Evolutionary conservation across 2,888 invertebrate species (phyloP).

Genomic region (Teleiodes luculella): DNA sequence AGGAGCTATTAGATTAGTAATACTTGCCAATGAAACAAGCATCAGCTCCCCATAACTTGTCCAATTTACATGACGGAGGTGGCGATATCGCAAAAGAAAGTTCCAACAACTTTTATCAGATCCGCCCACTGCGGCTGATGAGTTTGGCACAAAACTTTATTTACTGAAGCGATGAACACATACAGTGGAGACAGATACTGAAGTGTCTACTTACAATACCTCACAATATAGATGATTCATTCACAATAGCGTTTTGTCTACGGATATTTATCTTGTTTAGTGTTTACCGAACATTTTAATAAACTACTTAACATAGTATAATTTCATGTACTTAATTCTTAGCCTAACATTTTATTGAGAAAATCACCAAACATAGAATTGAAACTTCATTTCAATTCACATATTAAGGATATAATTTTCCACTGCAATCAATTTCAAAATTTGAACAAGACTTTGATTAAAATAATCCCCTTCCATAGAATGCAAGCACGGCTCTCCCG

Average conservation of each 20-base stretch:
- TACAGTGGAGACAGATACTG: conserved; percentile 48
- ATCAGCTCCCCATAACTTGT: conserved; percentile 66
- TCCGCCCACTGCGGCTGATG: conserved; percentile 70
- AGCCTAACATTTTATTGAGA: no score
- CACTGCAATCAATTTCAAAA: not conserved
- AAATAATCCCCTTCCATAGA: conserved; percentile 45
- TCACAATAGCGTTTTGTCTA: no score
- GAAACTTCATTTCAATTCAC: no score
- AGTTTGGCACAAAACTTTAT: conserved; percentile 72
- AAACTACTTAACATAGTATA: not conserved
- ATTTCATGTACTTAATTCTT: no score
- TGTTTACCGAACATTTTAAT: no score
- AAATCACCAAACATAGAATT: not conserved
- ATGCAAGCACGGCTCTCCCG: conserved; percentile 29
- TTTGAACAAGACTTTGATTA: conserved; percentile 10
- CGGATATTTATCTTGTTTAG: no score
- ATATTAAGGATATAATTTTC: not conserved
- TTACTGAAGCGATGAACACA: conserved; percentile 59
- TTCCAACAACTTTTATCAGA: conserved; percentile 74
- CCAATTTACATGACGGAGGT: conserved; percentile 77
- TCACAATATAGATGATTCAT: no score
- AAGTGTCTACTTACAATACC: no score
- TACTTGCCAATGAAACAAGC: conserved; percentile 63
- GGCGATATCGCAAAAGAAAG: conserved; percentile 75
- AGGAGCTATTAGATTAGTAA: no score